Evolutionary conservation across 2,888 invertebrate genomes (phyloP).

Genomic region (Chironomus riparius): DNA sequence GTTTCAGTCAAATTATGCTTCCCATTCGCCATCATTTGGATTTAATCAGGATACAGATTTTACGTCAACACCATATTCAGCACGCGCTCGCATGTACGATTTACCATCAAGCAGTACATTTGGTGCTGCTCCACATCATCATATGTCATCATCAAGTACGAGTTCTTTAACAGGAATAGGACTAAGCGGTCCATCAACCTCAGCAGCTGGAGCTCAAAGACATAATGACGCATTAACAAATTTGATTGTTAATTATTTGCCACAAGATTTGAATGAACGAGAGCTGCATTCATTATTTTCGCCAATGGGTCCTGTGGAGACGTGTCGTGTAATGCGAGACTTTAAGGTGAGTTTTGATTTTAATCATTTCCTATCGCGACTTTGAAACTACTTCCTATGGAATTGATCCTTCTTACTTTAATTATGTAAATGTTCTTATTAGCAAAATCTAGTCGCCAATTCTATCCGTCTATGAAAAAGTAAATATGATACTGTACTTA

Average conservation of each 20-base stretch:
- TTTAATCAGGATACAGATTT: conserved; percentile 44
- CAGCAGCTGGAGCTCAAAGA: neutral
- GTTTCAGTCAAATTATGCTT: conserved; percentile 44
- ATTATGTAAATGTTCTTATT: too few species aligned
- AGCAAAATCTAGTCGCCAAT: too few species aligned
- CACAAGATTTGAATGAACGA: conserved; percentile 86
- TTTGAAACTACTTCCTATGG: neutral
- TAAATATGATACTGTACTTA: too few species aligned
- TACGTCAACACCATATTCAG: conserved; percentile 39
- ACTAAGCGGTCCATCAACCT: neutral
- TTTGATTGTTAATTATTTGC: conserved; percentile 91
- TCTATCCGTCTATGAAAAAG: too few species aligned
- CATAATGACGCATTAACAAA: conserved; percentile 55
- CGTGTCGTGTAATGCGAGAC: conserved; percentile 85
- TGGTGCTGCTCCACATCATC: conserved; percentile 37
- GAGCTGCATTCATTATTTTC: conserved; percentile 83
- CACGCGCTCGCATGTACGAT: conserved; percentile 41
- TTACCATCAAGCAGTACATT: conserved; percentile 38
- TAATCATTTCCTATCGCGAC: neutral
- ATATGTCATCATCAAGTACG: conserved; percentile 37
- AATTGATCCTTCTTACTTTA: neutral
- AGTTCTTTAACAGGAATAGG: conserved; percentile 35
- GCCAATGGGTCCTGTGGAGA: conserved; percentile 79
- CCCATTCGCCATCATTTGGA: neutral
- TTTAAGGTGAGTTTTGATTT: conserved; percentile 53